These are phyloP conservation scores for Pangasius krempfi DNA, from an alignment of 2,797 vertebrate genomes.

Conservation along the genomic window DNA sequence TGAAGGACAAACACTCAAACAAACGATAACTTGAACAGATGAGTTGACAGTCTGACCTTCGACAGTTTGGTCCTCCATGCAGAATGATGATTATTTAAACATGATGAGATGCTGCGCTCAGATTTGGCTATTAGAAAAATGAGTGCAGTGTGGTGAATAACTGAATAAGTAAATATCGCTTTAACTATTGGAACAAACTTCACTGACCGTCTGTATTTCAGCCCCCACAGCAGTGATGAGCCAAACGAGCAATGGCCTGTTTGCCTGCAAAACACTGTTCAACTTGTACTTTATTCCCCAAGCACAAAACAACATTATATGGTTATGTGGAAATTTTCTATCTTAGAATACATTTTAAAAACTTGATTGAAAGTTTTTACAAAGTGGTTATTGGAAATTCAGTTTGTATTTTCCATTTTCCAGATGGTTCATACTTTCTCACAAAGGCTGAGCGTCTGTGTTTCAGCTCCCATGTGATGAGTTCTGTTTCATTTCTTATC, in stretches of 20 bases:
- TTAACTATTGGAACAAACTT: constrained; percentile 4
- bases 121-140: neutral
- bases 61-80: neutral
- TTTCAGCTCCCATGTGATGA: neutral
- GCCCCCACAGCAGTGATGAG: neutral
- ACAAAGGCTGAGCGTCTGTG: neutral
- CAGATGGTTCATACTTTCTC: neutral
- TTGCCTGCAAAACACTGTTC: too few relatives aligned
- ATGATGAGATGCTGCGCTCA: neutral
- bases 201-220: constrained; percentile 8
- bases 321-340: neutral
- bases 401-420: neutral
- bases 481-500: neutral
- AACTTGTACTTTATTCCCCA: neutral
- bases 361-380: neutral
- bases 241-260: neutral
- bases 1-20: neutral
- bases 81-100: neutral
- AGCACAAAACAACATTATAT: neutral
- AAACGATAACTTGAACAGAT: neutral
- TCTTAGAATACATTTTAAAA: neutral
- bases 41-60: neutral
- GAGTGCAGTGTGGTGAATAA: too few relatives aligned
- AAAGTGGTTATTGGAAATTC: neutral
- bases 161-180: neutral